Evolutionary conservation across 2,888 invertebrate species (phyloP), one percentile per base, ranked within the genome.

Genomic region (Mactromeris polynyma): DNA sequence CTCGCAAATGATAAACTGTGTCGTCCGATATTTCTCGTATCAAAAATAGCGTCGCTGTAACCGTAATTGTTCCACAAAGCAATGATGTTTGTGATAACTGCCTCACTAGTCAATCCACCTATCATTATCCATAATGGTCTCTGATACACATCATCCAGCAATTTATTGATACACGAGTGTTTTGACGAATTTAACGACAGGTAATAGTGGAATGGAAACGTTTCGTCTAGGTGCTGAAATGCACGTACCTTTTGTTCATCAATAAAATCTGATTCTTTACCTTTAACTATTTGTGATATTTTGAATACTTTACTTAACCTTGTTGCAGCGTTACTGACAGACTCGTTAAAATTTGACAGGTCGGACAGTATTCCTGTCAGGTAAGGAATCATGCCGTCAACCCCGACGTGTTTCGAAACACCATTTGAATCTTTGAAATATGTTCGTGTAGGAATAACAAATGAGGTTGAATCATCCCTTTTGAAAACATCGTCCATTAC

Each of bases 61-160:
- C 83, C 46, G n/a, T 83, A 26, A 17, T 83, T 73, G n/a, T 31
- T 83, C 83, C 83, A 83, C 19, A 83, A 33, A 38, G 83, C 69
- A 2, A 83, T 26, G 26, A 83, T 73, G 21, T 83, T 83, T 38
- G 83, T 69, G 19, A 83, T 31, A 17, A 83, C 14, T 19, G 69
- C 69, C 11, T 83, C 83, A 42, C 73, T 73, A 0, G 69, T 83
- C 21, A 83, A 73, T 3, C 83, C 83, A 7, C 26, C 21, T 2
- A 83, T 83, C 83, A 83, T 83, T 14, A 83, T 73, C 83, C 83
- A 83, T 21, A 83, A 11, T 42, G 83, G 83, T 26, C 73, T 83
- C 31, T 83, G 83, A 73, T n/a, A 73, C 0, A 83, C 73, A 2
- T 73, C 31, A 31, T 82, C 82, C 36, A 82, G 2, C 19, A 14